phyloP scores from a whole-genome alignment of 2,113 vertebrate genomes.

The Chaetorhynchus papuensis region DNA sequence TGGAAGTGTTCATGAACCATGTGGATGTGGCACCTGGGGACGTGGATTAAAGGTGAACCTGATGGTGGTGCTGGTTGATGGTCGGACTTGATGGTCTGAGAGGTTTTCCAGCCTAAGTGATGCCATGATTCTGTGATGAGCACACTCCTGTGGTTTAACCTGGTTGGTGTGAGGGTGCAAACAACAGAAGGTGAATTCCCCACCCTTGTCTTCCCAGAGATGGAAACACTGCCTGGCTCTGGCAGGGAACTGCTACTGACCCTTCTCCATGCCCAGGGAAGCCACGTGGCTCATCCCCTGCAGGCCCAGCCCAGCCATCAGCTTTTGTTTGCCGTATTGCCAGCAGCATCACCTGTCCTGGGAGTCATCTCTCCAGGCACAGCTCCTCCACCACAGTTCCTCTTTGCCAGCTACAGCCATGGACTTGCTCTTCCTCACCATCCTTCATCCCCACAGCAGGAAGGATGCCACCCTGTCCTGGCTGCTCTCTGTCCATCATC shows the following conservation, averaged over 20 bases:
- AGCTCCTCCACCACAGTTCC: not conserved
- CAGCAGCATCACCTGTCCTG: not conserved
- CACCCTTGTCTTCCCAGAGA: not conserved
- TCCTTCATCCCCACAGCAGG: not conserved
- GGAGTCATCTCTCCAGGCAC: not conserved
- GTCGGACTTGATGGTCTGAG: not conserved
- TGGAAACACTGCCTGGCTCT: not conserved
- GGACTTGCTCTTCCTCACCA: not conserved
- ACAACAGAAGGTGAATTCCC: not conserved
- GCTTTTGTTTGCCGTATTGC: not conserved
- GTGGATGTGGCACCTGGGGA: not conserved
- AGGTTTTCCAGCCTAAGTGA: not conserved
- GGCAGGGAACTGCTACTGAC: not conserved
- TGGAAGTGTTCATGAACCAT: not conserved
- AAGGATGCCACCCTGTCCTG: not conserved
- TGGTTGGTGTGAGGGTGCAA: not conserved
- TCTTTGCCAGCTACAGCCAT: not conserved
- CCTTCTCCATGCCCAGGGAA: not conserved
- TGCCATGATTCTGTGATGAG: not conserved
- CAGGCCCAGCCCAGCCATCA: not conserved
- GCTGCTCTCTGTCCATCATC: not conserved
- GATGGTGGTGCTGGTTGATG: not conserved
- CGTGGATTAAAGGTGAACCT: not conserved
- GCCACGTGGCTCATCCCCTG: fast-evolving
- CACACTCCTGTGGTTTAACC: not conserved